phyloP scores from a whole-genome alignment of 2,888 invertebrate genomes.

The Habroteleia sp. region DNA sequence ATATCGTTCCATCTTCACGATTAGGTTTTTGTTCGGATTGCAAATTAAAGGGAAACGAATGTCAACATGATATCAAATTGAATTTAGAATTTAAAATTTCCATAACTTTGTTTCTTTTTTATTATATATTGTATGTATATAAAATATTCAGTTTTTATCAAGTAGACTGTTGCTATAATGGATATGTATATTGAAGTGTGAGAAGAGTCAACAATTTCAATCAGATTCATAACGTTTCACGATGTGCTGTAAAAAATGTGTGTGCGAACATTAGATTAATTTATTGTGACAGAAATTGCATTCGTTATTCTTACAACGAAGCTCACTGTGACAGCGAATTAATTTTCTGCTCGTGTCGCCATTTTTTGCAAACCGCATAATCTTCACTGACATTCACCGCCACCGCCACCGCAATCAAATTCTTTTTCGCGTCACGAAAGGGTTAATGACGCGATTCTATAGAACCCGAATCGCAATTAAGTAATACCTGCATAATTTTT shows the following conservation, averaged over 20 bases:
- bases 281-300: constrained; percentile 49
- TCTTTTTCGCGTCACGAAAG: constrained; percentile 28
- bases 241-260: constrained; percentile 5
- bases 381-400: constrained; percentile 53
- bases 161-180: no score
- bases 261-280: constrained; percentile 38
- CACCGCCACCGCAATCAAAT: constrained; percentile 54
- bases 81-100: no score
- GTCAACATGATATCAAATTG: no score
- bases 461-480: constrained; percentile 3
- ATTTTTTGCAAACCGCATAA: constrained; percentile 57
- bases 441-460: constrained; percentile 37
- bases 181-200: no score
- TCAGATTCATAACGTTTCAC: background rate
- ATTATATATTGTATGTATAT: no score
- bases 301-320: constrained; percentile 44
- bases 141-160: no score
- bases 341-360: constrained; percentile 54
- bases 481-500: background rate
- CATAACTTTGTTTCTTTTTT: no score
- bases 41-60: no score
- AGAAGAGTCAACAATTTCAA: background rate
- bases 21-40: no score
- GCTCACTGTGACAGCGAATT: constrained; percentile 44
- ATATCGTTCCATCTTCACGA: background rate